A percentile compares a stretch with the other conserved stretches of the same genome.
Evolutionary conservation across 2,888 invertebrate species (phyloP).

Genomic region (Drosophila pegasa): DNA sequence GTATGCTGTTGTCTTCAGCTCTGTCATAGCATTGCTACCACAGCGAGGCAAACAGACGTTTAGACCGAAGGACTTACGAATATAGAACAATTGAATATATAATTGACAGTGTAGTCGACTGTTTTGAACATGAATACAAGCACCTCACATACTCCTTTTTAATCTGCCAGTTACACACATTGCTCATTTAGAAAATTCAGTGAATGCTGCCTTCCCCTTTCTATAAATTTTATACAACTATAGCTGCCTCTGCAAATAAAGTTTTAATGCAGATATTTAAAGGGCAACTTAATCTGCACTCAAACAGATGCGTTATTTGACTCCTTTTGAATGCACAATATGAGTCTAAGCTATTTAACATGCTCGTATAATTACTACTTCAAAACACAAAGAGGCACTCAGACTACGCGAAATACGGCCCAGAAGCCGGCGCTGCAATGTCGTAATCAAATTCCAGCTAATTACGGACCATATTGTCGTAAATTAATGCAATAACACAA

Average conservation of each 20-base stretch:
- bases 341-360: conserved; percentile 64
- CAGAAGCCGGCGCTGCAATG: conserved; percentile 40
- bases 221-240: too few relatives aligned
- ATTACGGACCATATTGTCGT: conserved; percentile 79
- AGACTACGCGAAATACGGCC: conserved; percentile 31
- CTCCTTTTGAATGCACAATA: conserved; percentile 39
- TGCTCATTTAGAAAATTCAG: not conserved
- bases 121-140: too few relatives aligned
- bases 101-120: too few relatives aligned
- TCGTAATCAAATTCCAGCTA: conserved; percentile 78
- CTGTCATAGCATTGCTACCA: too few relatives aligned
- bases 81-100: too few relatives aligned
- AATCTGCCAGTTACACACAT: too few relatives aligned
- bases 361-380: conserved; percentile 44
- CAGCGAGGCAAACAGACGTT: not conserved
- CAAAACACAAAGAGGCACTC: conserved; percentile 63
- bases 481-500: conserved; percentile 79
- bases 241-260: not conserved
- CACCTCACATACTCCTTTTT: too few relatives aligned
- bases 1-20: too few relatives aligned
- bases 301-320: conserved; percentile 16
- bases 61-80: not conserved
- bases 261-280: not conserved
- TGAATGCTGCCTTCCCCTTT: not conserved
- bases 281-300: not conserved